Evolutionary conservation across 2,797 vertebrate genomes (phyloP).

Genomic region (Ispidina lecontei): DNA sequence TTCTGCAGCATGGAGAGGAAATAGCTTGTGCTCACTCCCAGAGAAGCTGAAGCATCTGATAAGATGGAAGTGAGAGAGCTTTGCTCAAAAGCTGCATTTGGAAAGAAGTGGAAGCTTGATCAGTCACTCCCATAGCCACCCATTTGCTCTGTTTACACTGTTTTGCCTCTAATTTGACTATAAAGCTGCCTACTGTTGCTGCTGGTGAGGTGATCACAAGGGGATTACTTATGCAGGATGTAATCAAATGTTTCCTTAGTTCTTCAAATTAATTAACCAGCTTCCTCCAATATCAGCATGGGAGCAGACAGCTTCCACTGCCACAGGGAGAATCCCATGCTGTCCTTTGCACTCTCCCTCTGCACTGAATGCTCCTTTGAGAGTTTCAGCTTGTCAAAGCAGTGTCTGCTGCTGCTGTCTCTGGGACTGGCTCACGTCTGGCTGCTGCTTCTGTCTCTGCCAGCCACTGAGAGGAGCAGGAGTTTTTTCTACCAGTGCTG

Average conservation of each 20-base stretch:
- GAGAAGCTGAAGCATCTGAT: neutral
- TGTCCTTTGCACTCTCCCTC: neutral
- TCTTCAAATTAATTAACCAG: neutral
- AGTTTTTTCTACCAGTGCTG: neutral
- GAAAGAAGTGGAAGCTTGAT: neutral
- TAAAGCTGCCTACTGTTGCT: neutral
- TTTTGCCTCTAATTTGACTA: neutral
- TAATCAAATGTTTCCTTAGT: neutral
- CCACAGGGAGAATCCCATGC: accelerated
- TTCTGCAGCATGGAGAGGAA: neutral
- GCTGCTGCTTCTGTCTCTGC: neutral
- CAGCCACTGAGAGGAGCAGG: neutral
- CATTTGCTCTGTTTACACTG: accelerated
- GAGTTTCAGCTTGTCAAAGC: accelerated
- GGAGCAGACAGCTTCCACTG: neutral
- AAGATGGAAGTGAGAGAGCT: neutral
- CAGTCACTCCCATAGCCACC: no score
- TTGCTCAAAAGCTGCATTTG: neutral
- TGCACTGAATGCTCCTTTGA: neutral
- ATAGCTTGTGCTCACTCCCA: neutral
- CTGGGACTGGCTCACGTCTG: accelerated
- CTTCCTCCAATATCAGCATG: neutral
- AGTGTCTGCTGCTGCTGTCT: neutral
- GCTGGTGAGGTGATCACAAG: accelerated
- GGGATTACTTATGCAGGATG: neutral